Evolutionary conservation across 2,888 invertebrate genomes (phyloP).

Genomic region (Iselma pallidipennis): DNA sequence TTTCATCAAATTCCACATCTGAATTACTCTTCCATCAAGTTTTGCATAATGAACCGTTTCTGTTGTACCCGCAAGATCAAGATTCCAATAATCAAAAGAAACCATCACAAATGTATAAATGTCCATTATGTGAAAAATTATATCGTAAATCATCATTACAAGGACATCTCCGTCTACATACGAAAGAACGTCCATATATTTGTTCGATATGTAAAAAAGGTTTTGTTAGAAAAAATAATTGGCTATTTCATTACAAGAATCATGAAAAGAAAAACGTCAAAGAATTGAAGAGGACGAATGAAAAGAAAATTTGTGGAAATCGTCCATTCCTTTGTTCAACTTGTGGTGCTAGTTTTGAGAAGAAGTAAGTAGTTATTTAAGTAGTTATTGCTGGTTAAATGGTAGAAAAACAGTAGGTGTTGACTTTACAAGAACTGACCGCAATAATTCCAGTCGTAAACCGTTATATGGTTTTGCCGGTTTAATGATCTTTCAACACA

Average conservation of each 20-base stretch:
- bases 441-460: background rate
- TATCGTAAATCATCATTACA: constrained; percentile 70
- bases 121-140: constrained; percentile 69
- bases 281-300: constrained; percentile 18
- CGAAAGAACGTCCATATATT: constrained; percentile 71
- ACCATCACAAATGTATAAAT: constrained; percentile 61
- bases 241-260: constrained; percentile 65
- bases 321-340: constrained; percentile 53
- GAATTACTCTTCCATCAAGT: constrained; percentile 76
- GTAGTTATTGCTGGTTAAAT: background rate
- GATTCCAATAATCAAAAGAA: too few species aligned
- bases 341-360: constrained; percentile 57
- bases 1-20: constrained; percentile 66
- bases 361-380: constrained; percentile 54
- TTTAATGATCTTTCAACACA: constrained; percentile 21
- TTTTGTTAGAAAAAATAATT: constrained; percentile 69
- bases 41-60: constrained; percentile 62
- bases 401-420: background rate
- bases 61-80: constrained; percentile 42
- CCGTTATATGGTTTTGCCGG: background rate
- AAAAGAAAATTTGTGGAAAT: constrained; percentile 26
- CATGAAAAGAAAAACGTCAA: constrained; percentile 52
- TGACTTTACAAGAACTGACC: background rate
- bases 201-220: constrained; percentile 67
- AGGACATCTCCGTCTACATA: constrained; percentile 73